Percentiles rank a stretch among this genome's conserved stretches.
These are phyloP conservation scores for Molothrus ater DNA, from an alignment of 2,797 vertebrate species.

Conservation along the genomic window DNA sequence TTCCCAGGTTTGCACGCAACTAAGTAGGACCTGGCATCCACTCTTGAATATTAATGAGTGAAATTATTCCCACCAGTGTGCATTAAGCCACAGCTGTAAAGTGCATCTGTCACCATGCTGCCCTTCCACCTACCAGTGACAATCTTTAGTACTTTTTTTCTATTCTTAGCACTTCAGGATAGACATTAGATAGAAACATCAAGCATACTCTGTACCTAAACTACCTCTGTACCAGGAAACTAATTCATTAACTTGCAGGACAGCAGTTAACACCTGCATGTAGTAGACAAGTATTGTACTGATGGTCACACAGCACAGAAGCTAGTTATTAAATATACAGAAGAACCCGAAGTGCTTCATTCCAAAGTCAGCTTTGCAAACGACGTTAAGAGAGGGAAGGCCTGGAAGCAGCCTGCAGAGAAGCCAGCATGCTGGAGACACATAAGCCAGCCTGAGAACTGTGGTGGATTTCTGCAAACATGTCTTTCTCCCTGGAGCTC, in stretches of 20 bases:
- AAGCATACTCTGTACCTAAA: neutral
- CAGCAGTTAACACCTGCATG: neutral
- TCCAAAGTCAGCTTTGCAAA: neutral
- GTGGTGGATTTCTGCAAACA: slow-evolving; percentile 21
- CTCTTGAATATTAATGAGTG: neutral
- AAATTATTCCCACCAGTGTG: neutral
- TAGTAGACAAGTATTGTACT: neutral
- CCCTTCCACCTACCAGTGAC: neutral
- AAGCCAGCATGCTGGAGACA: neutral
- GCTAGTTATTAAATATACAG: neutral
- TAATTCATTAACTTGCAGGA: neutral
- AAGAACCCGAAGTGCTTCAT: slow-evolving; percentile 13
- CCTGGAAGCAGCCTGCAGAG: neutral
- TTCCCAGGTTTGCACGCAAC: neutral
- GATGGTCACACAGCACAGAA: neutral
- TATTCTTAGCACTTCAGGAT: neutral
- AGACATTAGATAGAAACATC: neutral
- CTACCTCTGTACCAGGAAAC: too few species aligned
- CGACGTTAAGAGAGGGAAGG: rapidly evolving
- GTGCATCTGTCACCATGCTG: neutral
- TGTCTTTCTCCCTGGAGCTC: neutral
- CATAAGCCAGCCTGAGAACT: neutral
- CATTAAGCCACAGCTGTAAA: neutral
- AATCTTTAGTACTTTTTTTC: neutral
- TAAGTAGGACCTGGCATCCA: neutral